These are phyloP conservation scores for Columba janthina DNA, from an alignment of 2,113 vertebrate genomes.

Conservation along the genomic window DNA sequence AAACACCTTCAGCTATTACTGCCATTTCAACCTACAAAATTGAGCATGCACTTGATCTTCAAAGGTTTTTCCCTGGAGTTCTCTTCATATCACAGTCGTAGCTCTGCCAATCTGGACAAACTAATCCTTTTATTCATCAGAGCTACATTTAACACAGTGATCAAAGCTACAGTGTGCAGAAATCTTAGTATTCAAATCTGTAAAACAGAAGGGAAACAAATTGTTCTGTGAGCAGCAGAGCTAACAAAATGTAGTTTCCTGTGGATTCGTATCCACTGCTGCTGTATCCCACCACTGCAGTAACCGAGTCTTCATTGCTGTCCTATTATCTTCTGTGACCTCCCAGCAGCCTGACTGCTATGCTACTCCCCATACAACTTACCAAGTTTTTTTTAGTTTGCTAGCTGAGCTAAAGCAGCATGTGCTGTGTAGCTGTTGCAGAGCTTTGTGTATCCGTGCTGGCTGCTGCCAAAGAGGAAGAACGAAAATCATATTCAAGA, in stretches of 20 bases:
- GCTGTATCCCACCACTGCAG: background rate
- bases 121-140: conserved; percentile 37
- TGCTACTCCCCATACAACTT: background rate
- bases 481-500: background rate
- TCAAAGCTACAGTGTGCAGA: conserved; percentile 38
- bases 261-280: background rate
- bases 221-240: background rate
- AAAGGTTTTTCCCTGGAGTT: conserved; percentile 27
- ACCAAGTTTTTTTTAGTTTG: background rate
- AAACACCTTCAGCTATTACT: background rate
- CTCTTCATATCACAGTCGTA: background rate
- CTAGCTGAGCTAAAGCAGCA: background rate
- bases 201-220: conserved; percentile 44
- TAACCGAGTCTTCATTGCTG: background rate
- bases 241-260: conserved; percentile 1
- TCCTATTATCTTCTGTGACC: background rate
- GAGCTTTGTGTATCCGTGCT: background rate
- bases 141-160: conserved; percentile 27
- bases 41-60: conserved; percentile 13
- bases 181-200: conserved; percentile 44
- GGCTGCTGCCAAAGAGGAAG: background rate
- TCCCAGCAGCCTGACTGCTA: background rate
- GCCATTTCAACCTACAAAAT: background rate
- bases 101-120: background rate
- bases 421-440: background rate